Evolutionary conservation across 92 coral and sea anemone genomes (phyloP), one percentile per base, ranked within the genome.

Genomic region (Heliopora coerulea): DNA sequence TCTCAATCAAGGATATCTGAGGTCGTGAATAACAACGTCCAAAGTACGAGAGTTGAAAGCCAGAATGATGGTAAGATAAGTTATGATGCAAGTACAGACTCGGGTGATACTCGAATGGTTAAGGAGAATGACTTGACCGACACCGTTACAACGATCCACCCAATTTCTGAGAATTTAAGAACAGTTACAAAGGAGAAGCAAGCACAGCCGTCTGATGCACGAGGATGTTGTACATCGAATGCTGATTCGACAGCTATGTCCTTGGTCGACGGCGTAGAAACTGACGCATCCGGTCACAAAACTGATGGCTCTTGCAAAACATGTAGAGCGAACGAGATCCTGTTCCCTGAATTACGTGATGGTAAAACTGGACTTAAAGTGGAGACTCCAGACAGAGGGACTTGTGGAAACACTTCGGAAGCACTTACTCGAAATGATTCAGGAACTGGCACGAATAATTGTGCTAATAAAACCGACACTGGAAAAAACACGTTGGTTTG

Each of bases 241-340:
- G n/a, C n/a, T n/a, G n/a, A n/a, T n/a, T n/a, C n/a, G n/a, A n/a
- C n/a, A n/a, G n/a, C n/a, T n/a, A n/a, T n/a, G 23, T 34, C 78
- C 23, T 56, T 72, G 18, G 40, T 30, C 49, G 59, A 59, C n/a
- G 75, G 40, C 24, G 26, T 44, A 1, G 75, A 68, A 14, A 29
- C 24, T 20, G 68, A n/a, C n/a, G 29, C 31, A 68, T 0, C 28
- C 15, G 39, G 49, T n/a, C 13, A 17, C 44, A 39, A 46, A 7
- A 40, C 23, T 7, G 31, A 20, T 5, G 9, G 4, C 7, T 41
- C 39, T 49, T 4, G 0, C 3, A 1, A 29, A 4, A 54, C 14
- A 24, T 19, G 30, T 25, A 29, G 13, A 25, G 59, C 20, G 62
- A 28, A 44, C 29, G 75, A 39, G 15, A 37, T 44, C 20, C 17